Percentiles rank a stretch among this genome's conserved stretches.
Evolutionary conservation across 1,140 invertebrate genomes (phyloP).

Genomic region (Gyrodactylus bullatarudis): DNA sequence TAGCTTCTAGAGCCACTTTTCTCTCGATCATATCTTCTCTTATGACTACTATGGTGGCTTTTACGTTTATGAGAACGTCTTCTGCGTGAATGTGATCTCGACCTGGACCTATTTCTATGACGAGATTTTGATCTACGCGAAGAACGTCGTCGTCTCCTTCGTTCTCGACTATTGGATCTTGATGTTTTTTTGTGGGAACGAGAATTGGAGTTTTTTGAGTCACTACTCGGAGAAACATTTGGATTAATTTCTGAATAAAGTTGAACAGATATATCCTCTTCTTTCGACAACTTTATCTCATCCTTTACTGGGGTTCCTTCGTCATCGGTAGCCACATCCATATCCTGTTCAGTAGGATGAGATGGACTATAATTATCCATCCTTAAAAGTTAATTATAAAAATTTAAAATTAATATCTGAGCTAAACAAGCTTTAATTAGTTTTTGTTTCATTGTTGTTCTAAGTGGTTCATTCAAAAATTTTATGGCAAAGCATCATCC

Average conservation of each 20-base stretch:
- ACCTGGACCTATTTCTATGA: neutral
- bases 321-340: neutral
- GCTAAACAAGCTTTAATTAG: too few species aligned
- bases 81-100: neutral
- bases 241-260: neutral
- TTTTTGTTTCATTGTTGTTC: too few species aligned
- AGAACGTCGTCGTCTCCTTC: neutral
- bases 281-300: neutral
- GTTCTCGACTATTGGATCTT: neutral
- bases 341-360: conserved; percentile 3
- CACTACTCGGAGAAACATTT: neutral
- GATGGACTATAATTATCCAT: conserved; percentile 5
- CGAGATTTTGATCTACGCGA: neutral
- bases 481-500: conserved; percentile 96
- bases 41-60: neutral
- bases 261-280: neutral
- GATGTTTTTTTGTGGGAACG: neutral
- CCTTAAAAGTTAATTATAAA: neutral
- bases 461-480: too few species aligned
- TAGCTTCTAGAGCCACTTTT: neutral
- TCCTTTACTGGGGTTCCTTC: neutral
- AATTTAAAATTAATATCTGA: too few species aligned
- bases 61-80: neutral
- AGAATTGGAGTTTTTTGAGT: neutral
- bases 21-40: neutral